A percentile compares a stretch with the other conserved stretches of the same genome.
These are phyloP conservation scores for Macquaria ambigua DNA, from an alignment of 2,113 vertebrate species.

Conservation along the genomic window DNA sequence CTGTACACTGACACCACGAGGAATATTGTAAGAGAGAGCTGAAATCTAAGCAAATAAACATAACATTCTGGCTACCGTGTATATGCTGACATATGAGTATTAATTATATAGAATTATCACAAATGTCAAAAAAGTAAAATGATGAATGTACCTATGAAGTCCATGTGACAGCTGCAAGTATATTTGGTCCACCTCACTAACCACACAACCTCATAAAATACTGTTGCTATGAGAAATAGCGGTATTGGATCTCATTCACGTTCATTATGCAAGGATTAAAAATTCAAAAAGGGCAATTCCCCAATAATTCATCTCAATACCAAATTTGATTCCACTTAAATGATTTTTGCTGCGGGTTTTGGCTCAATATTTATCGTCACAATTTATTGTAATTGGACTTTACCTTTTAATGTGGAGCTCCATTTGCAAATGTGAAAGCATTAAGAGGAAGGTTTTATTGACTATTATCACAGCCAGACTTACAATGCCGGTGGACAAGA, in stretches of 20 bases:
- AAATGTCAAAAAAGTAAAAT: neutral
- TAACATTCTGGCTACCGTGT: neutral
- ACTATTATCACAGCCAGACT: constrained; percentile 24
- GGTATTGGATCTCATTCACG: constrained; percentile 33
- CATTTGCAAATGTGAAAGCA: constrained; percentile 24
- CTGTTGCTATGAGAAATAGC: neutral
- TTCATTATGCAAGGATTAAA: constrained; percentile 44
- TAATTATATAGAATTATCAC: neutral
- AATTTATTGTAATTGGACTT: constrained; percentile 11
- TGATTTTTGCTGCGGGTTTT: constrained; percentile 30
- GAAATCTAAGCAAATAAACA: neutral
- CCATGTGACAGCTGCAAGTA: neutral
- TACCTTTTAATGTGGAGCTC: constrained; percentile 2
- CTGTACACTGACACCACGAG: neutral
- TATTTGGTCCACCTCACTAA: constrained; percentile 4
- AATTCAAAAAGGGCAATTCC: constrained; percentile 35
- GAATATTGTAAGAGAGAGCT: neutral
- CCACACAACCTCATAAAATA: constrained; percentile 23
- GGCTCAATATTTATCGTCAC: constrained; percentile 12
- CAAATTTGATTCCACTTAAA: constrained; percentile 20
- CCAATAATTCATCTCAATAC: constrained; percentile 20
- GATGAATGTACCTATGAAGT: neutral
- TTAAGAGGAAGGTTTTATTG: constrained; percentile 15
- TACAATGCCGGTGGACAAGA: neutral
- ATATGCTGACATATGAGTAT: no score